These are phyloP conservation scores for Ectropis crepuscularia DNA, from an alignment of 2,888 invertebrate genomes.

Conservation along the genomic window DNA sequence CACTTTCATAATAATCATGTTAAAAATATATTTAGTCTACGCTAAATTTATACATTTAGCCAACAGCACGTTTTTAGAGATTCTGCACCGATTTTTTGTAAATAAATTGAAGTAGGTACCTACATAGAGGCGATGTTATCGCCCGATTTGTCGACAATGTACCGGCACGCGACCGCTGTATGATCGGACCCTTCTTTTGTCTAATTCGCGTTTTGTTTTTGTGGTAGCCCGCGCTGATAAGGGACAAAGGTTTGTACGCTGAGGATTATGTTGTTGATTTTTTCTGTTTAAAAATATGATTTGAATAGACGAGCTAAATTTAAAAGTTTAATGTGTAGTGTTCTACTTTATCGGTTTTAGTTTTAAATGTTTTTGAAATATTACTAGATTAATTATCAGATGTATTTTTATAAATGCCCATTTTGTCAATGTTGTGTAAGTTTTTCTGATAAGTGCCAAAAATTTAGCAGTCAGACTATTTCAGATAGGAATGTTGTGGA, in stretches of 20 bases:
- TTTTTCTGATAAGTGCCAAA: too few relatives aligned
- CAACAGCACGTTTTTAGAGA: slow-evolving; percentile 1
- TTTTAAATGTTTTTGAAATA: too few relatives aligned
- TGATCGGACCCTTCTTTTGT: slow-evolving; percentile 59
- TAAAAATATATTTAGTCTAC: too few relatives aligned
- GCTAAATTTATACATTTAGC: background rate
- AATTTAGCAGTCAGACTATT: too few relatives aligned
- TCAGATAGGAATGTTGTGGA: too few relatives aligned
- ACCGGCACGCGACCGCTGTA: slow-evolving; percentile 59
- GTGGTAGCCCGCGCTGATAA: slow-evolving; percentile 54
- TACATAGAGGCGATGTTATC: slow-evolving; percentile 54
- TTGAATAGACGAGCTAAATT: too few relatives aligned
- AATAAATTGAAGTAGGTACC: slow-evolving; percentile 60
- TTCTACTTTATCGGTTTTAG: too few relatives aligned
- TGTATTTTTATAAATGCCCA: too few relatives aligned
- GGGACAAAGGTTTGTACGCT: slow-evolving; percentile 35
- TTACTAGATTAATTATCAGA: too few relatives aligned
- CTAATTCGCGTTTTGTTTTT: slow-evolving; percentile 56
- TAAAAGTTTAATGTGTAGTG: too few relatives aligned
- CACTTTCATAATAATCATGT: too few relatives aligned
- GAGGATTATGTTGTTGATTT: background rate
- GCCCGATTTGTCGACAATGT: slow-evolving; percentile 47
- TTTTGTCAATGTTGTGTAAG: too few relatives aligned
- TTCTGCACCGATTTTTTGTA: slow-evolving; percentile 29
- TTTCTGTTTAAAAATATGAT: background rate